Conservation (phyloP, 2,113 vertebrate species). For the Arizona elegans region DNA sequence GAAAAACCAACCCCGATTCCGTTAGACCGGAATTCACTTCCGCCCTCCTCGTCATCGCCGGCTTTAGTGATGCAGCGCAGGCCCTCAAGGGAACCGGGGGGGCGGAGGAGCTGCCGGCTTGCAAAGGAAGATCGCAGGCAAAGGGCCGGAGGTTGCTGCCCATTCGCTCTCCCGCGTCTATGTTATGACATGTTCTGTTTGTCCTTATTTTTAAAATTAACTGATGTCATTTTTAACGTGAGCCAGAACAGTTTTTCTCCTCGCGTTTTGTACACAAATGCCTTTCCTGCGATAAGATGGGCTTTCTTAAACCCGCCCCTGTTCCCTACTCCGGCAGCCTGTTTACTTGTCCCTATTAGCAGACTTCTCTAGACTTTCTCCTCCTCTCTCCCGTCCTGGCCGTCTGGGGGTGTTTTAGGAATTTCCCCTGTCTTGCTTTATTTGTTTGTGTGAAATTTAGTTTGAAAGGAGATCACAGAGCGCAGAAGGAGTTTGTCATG, state of each 20-base stretch:
- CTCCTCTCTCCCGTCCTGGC: background rate
- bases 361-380: slow-evolving; percentile 66
- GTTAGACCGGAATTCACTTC: background rate
- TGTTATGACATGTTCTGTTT: slow-evolving; percentile 65
- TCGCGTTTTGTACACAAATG: slow-evolving; percentile 72
- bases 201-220: slow-evolving; percentile 78
- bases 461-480: slow-evolving; percentile 91
- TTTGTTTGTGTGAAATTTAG: slow-evolving; percentile 87
- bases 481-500: slow-evolving; percentile 82
- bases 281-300: slow-evolving; percentile 77
- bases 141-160: background rate
- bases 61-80: background rate
- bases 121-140: background rate
- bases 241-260: slow-evolving; percentile 64
- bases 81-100: background rate
- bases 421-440: slow-evolving; percentile 83
- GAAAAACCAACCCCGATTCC: background rate
- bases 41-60: background rate
- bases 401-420: slow-evolving; percentile 46
- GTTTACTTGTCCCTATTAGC: slow-evolving; percentile 40
- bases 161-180: slow-evolving; percentile 62
- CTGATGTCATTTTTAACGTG: slow-evolving; percentile 79
- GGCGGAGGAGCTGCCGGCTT: background rate
- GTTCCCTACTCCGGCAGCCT: slow-evolving; percentile 33
- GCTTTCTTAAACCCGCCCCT: slow-evolving; percentile 68